Conservation (phyloP, 1,140 invertebrate species). For the Berghia stephanieae region DNA sequence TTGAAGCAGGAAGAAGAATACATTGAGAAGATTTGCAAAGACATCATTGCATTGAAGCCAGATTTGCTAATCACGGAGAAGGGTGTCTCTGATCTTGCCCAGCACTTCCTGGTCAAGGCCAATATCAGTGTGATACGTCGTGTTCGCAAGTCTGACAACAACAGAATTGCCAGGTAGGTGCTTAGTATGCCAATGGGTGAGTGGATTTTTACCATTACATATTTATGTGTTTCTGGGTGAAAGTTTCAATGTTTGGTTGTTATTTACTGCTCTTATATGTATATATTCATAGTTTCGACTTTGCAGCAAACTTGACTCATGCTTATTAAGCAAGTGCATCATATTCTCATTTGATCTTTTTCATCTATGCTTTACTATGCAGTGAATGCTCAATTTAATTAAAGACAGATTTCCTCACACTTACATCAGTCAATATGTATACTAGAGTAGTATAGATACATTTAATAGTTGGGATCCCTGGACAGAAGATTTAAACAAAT, state of each 20-base stretch:
- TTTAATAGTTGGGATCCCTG: too few species aligned
- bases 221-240: not conserved
- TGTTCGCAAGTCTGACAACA: slow-evolving; percentile 96
- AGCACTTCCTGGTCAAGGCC: slow-evolving; percentile 76
- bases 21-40: slow-evolving; percentile 90
- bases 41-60: slow-evolving; percentile 94
- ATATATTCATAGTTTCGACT: too few species aligned
- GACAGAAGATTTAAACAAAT: too few species aligned
- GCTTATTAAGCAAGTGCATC: too few species aligned
- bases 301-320: too few species aligned
- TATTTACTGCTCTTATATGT: not conserved
- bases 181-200: not conserved
- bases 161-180: slow-evolving; percentile 81
- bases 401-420: too few species aligned
- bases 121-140: slow-evolving; percentile 93
- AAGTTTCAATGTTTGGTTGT: not conserved
- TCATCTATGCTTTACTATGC: too few species aligned
- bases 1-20: slow-evolving; percentile 89
- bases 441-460: too few species aligned
- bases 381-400: too few species aligned
- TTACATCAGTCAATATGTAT: too few species aligned
- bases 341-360: too few species aligned
- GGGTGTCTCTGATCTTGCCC: slow-evolving; percentile 83
- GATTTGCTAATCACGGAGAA: slow-evolving; percentile 99
- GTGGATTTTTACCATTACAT: not conserved